Evolutionary conservation across 2,113 vertebrate species (phyloP).

Genomic region (Pterocles burchelli): DNA sequence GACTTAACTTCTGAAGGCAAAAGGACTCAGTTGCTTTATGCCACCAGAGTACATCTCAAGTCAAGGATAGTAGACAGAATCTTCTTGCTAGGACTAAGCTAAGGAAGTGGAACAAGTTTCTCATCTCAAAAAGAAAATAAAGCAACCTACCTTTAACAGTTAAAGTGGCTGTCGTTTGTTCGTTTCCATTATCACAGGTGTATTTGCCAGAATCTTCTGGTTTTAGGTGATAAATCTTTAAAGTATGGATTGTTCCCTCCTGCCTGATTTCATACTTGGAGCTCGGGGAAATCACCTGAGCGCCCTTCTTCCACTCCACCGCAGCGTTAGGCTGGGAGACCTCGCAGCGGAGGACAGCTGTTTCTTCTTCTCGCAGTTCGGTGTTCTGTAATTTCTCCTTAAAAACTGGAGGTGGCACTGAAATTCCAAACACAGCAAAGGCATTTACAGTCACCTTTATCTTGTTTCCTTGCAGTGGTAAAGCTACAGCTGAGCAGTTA

Average conservation of each 20-base stretch:
- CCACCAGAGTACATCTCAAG: background rate
- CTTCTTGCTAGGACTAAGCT: background rate
- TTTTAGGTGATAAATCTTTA: constrained; percentile 73
- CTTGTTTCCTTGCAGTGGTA: rapidly evolving
- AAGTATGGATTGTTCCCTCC: constrained; percentile 59
- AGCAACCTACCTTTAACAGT: constrained; percentile 75
- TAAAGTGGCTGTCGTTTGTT: constrained; percentile 75
- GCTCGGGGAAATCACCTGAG: constrained; percentile 68
- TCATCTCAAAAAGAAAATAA: background rate
- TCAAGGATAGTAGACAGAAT: background rate
- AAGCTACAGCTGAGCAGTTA: background rate
- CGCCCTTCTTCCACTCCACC: constrained; percentile 77
- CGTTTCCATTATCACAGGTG: constrained; percentile 77
- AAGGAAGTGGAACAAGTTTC: background rate
- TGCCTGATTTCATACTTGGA: constrained; percentile 79
- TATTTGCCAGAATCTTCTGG: constrained; percentile 79
- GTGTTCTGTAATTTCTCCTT: constrained; percentile 78
- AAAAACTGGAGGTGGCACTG: constrained; percentile 75
- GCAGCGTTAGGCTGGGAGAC: constrained; percentile 65
- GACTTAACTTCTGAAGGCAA: background rate
- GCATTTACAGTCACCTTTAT: background rate
- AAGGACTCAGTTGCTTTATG: background rate
- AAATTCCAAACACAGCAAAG: background rate
- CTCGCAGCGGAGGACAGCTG: constrained; percentile 73
- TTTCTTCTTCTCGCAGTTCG: constrained; percentile 67